Base-by-base conservation (phyloP, 2,113 vertebrate genomes). In the Copsychus sechellarum region DNA sequence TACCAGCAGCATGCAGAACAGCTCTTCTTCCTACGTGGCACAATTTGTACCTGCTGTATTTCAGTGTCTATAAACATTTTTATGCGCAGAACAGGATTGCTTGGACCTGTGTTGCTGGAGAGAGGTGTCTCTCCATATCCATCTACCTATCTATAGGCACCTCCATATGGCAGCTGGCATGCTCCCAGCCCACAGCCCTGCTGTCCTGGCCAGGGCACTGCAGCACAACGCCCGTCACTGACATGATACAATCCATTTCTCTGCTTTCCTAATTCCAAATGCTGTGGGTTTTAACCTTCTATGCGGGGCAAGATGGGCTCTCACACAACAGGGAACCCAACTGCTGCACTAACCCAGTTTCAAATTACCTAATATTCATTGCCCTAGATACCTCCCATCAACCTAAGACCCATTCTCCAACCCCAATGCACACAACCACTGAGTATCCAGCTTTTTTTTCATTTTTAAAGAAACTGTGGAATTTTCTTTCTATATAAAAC, bases 281-380 rank as follows among this genome's bases (percentile, higher is more conserved):
- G 31, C 64, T 84, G 81, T 3, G 31, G 50, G 36, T 62, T 81
- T 72, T 82, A 42, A 57, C 72, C 56, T 92, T 74, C 86, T 81
- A 65, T 60, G 40, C 14, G 25, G 83, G 43, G 43, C 38, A 81
- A 93, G 88, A 94, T 91, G 88, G 83, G 69, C 86, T 93, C 34
- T 93, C 82, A 91, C 80, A 66, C 86, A 92, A 95, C 69, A 81
- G 76, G 91, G 80, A 92, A 88, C 51, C 22, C 82, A 88, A 93
- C 79, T 79, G 69, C 88, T 81, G 76, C 88, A 90, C 47, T 78
- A 93, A 94, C 81, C 80, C 77, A 76, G 58, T 86, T 94, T 93
- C 72, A 79, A 90, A 90, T 88, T 84, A 83, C 90, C 90, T 64
- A 92, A 92, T 78, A 86, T 92, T 88, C 76, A 88, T 57, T 94